Base-by-base conservation (phyloP, 2,113 vertebrate species). In the Corythaixoides concolor region DNA sequence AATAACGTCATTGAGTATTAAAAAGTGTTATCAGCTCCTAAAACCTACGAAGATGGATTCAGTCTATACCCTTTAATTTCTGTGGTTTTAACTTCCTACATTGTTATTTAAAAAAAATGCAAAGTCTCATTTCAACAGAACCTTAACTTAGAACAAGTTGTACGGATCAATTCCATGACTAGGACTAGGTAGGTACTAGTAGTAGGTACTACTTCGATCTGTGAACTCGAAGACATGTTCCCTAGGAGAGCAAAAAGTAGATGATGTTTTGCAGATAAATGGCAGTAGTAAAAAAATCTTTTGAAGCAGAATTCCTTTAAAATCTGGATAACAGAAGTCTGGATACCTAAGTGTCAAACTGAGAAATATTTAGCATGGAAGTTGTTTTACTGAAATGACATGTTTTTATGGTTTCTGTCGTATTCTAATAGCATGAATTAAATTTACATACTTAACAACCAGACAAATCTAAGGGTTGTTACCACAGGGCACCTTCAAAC, bases 91-190 rank as follows among this genome's bases (percentile, higher is more conserved):
- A 37, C 43, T 39, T 49, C 77, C 66, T 47, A 33, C 8, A 30
- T 2, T 47, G 12, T 12, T 70, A 12, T 74, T 68, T 80, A 21
- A 50, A 73, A 58, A 15, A 33, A 23, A 30, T 0, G 11, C 43
- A 22, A 60, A 21, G 37, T 47, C 75, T 79, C 37, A 23, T 62
- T 53, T 66, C 63, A 62, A 3, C 9, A 19, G 50, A 33, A 17
- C 11, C 11, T 11, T 39, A 70, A 6, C 24, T 26, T 12, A 21
- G 15, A 59, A 6, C 12, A 12, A 74, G n/a, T 5, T 47, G 56
- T 15, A 21, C 0, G 1, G 26, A 15, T 70, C 35, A 24, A 2
- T 49, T 12, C 72, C 26, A 1, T 7, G 6, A 28, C 22, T 21
- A 68, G 39, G 35, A 41, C 7, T 20, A 6, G 21, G 39, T 50